Percentiles rank a stretch among this genome's conserved stretches.
phyloP scores from a whole-genome alignment of 2,888 invertebrate species.

The Muscina levida region DNA sequence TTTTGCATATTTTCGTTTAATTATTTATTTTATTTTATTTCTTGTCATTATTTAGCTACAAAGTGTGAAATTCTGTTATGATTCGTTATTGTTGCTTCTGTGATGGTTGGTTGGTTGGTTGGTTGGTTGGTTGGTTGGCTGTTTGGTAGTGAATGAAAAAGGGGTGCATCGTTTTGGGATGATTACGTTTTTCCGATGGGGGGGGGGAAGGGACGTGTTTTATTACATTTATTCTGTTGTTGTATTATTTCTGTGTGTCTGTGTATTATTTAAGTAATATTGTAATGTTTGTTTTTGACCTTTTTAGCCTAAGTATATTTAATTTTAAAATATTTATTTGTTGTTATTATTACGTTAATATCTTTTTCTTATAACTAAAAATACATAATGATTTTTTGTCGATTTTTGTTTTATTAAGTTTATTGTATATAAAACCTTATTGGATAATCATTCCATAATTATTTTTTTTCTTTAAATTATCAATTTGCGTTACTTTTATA shows the following conservation, averaged over 20 bases:
- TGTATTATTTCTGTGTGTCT: neutral
- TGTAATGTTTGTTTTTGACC: neutral
- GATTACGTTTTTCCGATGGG: slow-evolving; percentile 10
- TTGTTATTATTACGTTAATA: slow-evolving; percentile 7
- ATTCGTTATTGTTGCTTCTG: slow-evolving; percentile 39
- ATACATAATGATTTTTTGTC: neutral
- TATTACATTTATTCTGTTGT: slow-evolving; percentile 4
- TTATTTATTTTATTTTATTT: slow-evolving; percentile 21
- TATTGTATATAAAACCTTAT: slow-evolving; percentile 17
- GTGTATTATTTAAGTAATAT: slow-evolving; percentile 14
- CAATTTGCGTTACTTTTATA: slow-evolving; percentile 42
- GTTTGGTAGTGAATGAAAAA: slow-evolving; percentile 5
- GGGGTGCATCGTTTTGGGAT: neutral
- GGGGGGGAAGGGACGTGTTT: neutral
- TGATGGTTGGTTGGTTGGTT: too few species aligned
- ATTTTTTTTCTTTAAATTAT: slow-evolving; percentile 49
- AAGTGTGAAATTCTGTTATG: slow-evolving; percentile 51
- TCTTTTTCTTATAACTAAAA: slow-evolving; percentile 3
- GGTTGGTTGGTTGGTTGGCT: too few species aligned
- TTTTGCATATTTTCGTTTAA: slow-evolving; percentile 40
- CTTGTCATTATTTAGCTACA: slow-evolving; percentile 46
- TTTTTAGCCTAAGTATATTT: slow-evolving; percentile 8
- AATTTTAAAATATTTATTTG: slow-evolving; percentile 18
- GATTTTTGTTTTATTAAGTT: neutral
- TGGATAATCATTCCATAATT: slow-evolving; percentile 19